Conservation (phyloP, 2,113 vertebrate species). For the Okapia johnstoni region DNA sequence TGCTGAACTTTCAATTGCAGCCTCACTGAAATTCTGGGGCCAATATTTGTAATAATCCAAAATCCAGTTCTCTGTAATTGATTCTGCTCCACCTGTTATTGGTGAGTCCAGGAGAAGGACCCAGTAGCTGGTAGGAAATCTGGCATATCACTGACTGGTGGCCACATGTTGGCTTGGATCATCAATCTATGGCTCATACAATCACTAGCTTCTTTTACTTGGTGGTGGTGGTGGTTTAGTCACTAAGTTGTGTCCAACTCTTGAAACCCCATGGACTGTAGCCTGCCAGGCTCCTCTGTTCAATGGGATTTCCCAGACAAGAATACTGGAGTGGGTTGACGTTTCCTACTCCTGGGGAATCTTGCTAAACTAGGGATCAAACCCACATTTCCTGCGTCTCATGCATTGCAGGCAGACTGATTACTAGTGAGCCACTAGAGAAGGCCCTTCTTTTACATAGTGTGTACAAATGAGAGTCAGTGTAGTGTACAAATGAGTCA, state of each 20-base stretch:
- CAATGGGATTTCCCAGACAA: background rate
- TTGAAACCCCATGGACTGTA: background rate
- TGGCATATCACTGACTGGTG: background rate
- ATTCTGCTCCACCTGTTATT: background rate
- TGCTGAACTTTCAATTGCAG: background rate
- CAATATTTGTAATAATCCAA: background rate
- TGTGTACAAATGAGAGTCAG: background rate
- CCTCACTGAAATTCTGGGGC: background rate
- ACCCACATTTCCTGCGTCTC: fast-evolving
- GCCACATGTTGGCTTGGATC: background rate
- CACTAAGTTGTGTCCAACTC: background rate
- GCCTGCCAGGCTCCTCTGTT: background rate
- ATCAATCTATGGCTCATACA: background rate
- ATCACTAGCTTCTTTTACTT: background rate
- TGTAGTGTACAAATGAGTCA: background rate
- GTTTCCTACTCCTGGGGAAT: background rate
- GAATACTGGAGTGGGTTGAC: background rate
- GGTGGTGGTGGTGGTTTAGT: background rate
- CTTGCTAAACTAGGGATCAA: background rate
- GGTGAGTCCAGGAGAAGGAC: background rate
- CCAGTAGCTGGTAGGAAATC: background rate
- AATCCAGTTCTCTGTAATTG: background rate
- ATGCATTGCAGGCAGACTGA: background rate
- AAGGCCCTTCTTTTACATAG: background rate
- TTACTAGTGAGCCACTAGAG: background rate